These are phyloP conservation scores for Artemia franciscana DNA, from an alignment of 1,140 invertebrate species.

Conservation along the genomic window DNA sequence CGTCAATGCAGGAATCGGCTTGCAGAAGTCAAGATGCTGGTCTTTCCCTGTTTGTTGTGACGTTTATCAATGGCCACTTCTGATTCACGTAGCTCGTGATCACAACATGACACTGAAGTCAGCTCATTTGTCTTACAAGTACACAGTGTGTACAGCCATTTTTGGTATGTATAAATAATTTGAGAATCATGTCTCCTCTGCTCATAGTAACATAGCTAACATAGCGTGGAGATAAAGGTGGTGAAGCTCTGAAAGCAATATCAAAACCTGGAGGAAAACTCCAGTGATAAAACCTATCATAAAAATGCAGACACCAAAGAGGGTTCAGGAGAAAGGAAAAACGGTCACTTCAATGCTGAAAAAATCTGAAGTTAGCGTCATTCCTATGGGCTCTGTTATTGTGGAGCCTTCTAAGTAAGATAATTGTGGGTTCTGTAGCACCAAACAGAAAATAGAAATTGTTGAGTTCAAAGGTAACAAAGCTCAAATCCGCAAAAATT, in stretches of 20 bases:
- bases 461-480: not conserved
- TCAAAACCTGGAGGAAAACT: conserved; percentile 31
- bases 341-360: not conserved
- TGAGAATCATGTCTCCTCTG: conserved; percentile 77
- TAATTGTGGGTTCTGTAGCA: not conserved
- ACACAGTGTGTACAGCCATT: conserved; percentile 76
- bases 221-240: conserved; percentile 5
- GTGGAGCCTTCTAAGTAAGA: not conserved
- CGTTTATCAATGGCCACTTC: conserved; percentile 72
- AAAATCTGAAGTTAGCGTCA: not conserved
- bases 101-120: conserved; percentile 74
- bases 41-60: conserved; percentile 69
- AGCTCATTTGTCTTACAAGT: conserved; percentile 76
- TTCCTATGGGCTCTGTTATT: not conserved
- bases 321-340: no score
- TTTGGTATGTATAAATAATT: conserved; percentile 88
- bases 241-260: conserved; percentile 1
- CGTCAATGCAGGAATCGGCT: conserved; percentile 82
- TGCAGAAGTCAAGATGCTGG: conserved; percentile 83
- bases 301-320: conserved; percentile 52
- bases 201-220: conserved; percentile 64
- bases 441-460: not conserved
- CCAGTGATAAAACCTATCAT: conserved; percentile 80
- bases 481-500: not conserved
- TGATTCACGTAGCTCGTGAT: conserved; percentile 70